phyloP scores from a whole-genome alignment of 1,140 invertebrate species.

The Aphis craccivora region DNA sequence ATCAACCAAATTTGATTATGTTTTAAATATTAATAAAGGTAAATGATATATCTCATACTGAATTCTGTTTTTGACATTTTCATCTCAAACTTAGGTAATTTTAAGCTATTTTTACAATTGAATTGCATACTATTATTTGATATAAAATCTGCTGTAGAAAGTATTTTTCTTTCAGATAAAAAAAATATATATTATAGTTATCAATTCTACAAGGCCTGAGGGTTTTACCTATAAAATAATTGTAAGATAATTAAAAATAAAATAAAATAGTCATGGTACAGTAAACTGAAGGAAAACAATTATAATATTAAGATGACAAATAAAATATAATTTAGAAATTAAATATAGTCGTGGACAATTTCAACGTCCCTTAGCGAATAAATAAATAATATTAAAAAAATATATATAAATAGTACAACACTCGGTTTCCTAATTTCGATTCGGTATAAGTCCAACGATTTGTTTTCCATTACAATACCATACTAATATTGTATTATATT shows the following conservation, averaged over 20 bases:
- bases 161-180: too few species aligned
- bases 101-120: background rate
- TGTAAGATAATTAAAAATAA: too few species aligned
- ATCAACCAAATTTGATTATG: background rate
- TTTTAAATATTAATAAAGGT: too few species aligned
- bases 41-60: too few species aligned
- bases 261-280: too few species aligned
- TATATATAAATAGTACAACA: background rate
- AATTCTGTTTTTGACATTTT: too few species aligned
- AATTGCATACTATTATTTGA: background rate
- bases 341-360: too few species aligned
- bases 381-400: background rate
- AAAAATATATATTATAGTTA: too few species aligned
- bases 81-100: background rate
- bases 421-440: background rate
- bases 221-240: background rate
- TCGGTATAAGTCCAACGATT: background rate
- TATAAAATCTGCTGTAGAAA: background rate
- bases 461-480: constrained; percentile 11
- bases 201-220: background rate
- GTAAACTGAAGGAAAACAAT: too few species aligned
- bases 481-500: background rate
- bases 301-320: too few species aligned
- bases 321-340: too few species aligned
- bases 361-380: background rate